Evolutionary conservation across 2,113 vertebrate species (phyloP).

Genomic region (Cervus canadensis): DNA sequence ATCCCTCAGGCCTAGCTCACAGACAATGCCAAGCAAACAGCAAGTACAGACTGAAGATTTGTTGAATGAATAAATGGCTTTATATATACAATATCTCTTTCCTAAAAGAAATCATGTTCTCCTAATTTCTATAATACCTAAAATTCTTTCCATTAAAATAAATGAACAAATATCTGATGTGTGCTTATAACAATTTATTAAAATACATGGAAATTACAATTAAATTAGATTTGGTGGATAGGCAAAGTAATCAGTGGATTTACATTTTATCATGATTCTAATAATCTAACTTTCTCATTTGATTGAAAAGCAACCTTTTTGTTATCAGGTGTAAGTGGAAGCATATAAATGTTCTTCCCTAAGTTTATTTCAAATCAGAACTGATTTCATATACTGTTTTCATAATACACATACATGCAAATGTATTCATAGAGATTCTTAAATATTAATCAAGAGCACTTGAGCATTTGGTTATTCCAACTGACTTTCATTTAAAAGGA

Average conservation of each 20-base stretch:
- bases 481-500: constrained; percentile 17
- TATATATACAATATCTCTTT: not conserved
- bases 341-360: not conserved
- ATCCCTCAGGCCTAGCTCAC: not conserved
- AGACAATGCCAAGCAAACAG: not conserved
- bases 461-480: constrained; percentile 44
- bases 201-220: constrained; percentile 8
- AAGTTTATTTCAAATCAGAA: constrained; percentile 37
- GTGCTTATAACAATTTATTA: not conserved
- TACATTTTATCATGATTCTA: not conserved
- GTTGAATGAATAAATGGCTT: not conserved
- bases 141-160: not conserved
- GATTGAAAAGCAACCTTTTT: constrained; percentile 11
- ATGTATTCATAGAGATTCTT: not conserved
- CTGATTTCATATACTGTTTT: constrained; percentile 28
- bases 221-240: not conserved
- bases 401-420: not conserved
- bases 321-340: not conserved
- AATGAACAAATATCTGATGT: not conserved
- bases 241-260: constrained; percentile 5
- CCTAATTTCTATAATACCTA: not conserved
- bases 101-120: not conserved
- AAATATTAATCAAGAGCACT: constrained; percentile 54
- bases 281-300: not conserved
- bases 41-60: not conserved